These are phyloP conservation scores for Oryzias javanicus DNA, from an alignment of 2,113 vertebrate species.

Conservation along the genomic window DNA sequence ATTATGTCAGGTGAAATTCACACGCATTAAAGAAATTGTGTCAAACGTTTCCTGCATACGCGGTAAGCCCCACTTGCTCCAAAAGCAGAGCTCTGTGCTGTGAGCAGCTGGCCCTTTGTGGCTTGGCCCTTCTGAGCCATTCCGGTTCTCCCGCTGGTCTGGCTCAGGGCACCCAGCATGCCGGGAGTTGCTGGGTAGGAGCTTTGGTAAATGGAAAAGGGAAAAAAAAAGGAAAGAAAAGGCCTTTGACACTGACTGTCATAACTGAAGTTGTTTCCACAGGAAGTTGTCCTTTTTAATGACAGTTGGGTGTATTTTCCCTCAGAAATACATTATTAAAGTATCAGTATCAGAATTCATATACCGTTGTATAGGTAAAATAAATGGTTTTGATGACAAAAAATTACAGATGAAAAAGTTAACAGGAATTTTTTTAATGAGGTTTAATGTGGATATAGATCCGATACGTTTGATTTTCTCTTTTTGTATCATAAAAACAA, in stretches of 20 bases:
- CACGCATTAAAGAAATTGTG: constrained; percentile 34
- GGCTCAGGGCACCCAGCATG: constrained; percentile 50
- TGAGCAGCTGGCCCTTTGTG: constrained; percentile 77
- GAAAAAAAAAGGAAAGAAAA: constrained; percentile 6
- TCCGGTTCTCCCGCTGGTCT: constrained; percentile 77
- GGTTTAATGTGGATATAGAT: too few species aligned
- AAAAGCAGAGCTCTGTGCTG: constrained; percentile 58
- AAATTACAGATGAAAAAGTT: too few species aligned
- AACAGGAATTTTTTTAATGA: too few species aligned
- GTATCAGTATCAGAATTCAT: too few species aligned
- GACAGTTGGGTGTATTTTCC: too few species aligned
- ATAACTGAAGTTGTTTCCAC: too few species aligned
- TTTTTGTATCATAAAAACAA: too few species aligned
- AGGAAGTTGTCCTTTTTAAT: too few species aligned
- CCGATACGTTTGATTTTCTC: too few species aligned
- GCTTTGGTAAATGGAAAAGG: constrained; percentile 54
- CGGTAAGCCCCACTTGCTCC: constrained; percentile 35
- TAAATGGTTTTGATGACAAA: too few species aligned
- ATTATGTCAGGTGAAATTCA: constrained; percentile 19
- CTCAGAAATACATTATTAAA: too few species aligned
- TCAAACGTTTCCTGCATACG: constrained; percentile 35
- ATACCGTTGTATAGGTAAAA: too few species aligned
- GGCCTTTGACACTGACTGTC: constrained; percentile 42
- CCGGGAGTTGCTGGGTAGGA: constrained; percentile 53
- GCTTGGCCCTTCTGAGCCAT: constrained; percentile 49